A percentile compares a stretch with the other conserved stretches of the same genome.
These are phyloP conservation scores for Pimpla rufipes DNA, from an alignment of 2,888 invertebrate genomes.

Conservation along the genomic window DNA sequence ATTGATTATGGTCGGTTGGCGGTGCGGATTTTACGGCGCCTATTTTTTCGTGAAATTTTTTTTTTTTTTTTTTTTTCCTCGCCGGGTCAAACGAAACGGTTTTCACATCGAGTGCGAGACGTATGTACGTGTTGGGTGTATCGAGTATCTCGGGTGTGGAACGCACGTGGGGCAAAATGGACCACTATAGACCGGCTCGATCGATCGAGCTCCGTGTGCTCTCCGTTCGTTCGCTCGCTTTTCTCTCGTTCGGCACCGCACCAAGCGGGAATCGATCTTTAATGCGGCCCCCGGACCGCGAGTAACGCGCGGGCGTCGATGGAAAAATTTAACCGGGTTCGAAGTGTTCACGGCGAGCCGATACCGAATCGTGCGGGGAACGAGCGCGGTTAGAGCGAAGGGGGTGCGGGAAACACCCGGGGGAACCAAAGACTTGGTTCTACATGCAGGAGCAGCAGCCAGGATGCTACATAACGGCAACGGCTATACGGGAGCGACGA, in stretches of 20 bases:
- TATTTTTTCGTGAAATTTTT: conserved; percentile 49
- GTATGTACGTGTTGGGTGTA: conserved; percentile 47
- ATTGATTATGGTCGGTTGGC: conserved; percentile 42
- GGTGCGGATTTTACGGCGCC: conserved; percentile 25
- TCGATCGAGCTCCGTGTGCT: conserved; percentile 64
- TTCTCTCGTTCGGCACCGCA: conserved; percentile 34
- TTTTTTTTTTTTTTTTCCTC: too few relatives aligned
- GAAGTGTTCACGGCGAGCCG: conserved; percentile 48
- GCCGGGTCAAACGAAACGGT: conserved; percentile 36
- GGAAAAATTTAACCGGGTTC: conserved; percentile 64
- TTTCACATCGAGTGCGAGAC: conserved; percentile 32
- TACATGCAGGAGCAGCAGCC: conserved; percentile 55
- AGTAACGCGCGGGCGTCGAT: conserved; percentile 25
- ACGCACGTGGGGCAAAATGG: conserved; percentile 63
- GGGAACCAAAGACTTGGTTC: conserved; percentile 64
- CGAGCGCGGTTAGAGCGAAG: conserved; percentile 42
- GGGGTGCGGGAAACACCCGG: conserved; percentile 28
- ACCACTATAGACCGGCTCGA: conserved; percentile 55
- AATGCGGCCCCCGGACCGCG: conserved; percentile 53
- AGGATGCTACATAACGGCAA: conserved; percentile 44
- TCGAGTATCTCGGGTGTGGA: conserved; percentile 62
- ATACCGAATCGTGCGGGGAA: conserved; percentile 65
- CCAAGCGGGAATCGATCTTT: conserved; percentile 66
- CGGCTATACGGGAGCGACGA: conserved; percentile 33
- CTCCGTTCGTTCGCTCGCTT: conserved; percentile 34